Evolutionary conservation across 2,888 invertebrate genomes (phyloP), one percentile per base, ranked within the genome.

Genomic region (Pasiphila rectangulata): DNA sequence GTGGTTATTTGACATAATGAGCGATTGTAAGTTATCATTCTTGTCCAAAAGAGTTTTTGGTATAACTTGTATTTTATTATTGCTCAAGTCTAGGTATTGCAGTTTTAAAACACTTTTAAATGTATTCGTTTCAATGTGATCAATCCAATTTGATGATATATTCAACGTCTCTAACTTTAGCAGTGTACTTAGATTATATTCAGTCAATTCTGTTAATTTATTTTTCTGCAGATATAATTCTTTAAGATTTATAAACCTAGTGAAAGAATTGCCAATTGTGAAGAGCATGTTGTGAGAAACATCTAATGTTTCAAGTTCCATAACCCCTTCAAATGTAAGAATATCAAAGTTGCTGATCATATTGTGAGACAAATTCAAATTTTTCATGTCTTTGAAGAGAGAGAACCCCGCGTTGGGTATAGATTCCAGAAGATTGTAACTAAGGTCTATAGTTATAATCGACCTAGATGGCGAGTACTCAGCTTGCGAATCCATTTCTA

Each of bases 1-100:
- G 12, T 13, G 15, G 10, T 57, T 57, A 17, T 47, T 24, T 5
- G 47, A 38, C 6, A 57, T 27, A 0, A 42, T 17, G 12, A 57
- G 38, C 0, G 40, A 43, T 4, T 40, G 16, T 7, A 57, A 36
- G 4, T 54, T 34, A 9, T 7, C 15, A 35, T 54, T 57, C 0
- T 12, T 39, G 4, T 24, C 20, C n/a, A 57, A 47, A 1, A 50
- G 3, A 1, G 32, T 15, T 40, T 51, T 44, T 16, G 32, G n/a
- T 34, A 57, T 43, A 0, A 2, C 13, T 19, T 35, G 6, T 13
- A 57, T 13, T 25, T 43, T 35, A 20, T 57, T 57, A 9, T 47
- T n/a, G n/a, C 47, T 46, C 5, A 55, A 30, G n/a, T 57, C 57
- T 27, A 57, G 37, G 23, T 43, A 36, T 40, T 44, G 16, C 7